phyloP scores from a whole-genome alignment of 1,140 invertebrate species.

The Hyles euphorbiae region DNA sequence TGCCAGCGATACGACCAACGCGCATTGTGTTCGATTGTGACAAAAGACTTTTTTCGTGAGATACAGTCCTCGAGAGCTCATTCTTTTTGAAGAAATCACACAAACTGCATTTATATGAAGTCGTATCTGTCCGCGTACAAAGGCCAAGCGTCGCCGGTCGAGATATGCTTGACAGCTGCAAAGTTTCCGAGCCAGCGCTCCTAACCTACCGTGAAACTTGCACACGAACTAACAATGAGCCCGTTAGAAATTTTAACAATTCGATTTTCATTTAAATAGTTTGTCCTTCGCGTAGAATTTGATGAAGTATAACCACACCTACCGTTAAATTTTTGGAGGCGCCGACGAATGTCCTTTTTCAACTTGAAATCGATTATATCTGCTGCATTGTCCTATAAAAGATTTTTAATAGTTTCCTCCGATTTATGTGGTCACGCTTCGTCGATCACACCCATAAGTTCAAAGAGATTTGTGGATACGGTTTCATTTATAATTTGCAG shows the following conservation, averaged over 20 bases:
- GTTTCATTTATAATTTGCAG: conserved; percentile 30
- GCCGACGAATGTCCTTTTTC: conserved; percentile 25
- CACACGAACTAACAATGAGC: conserved; percentile 52
- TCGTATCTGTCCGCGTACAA: conserved; percentile 61
- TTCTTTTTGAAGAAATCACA: conserved; percentile 62
- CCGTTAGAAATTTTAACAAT: conserved; percentile 56
- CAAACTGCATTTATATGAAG: conserved; percentile 74
- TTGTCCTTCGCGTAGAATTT: conserved; percentile 37
- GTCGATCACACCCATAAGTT: conserved; percentile 54
- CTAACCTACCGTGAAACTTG: conserved; percentile 59
- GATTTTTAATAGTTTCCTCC: conserved; percentile 42
- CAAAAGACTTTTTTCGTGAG: conserved; percentile 62
- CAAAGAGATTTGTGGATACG: conserved; percentile 26
- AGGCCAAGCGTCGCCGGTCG: conserved; percentile 45
- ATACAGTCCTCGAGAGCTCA: conserved; percentile 58
- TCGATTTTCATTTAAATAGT: conserved; percentile 55
- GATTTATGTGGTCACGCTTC: conserved; percentile 50
- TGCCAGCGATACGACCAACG: conserved; percentile 69
- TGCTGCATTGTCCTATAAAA: conserved; percentile 1
- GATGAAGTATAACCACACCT: conserved; percentile 52
- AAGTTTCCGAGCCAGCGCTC: conserved; percentile 44
- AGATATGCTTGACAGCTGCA: conserved; percentile 64
- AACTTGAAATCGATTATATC: conserved; percentile 3
- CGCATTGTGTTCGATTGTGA: conserved; percentile 47
- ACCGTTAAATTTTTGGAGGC: conserved; percentile 34